Percentiles rank a stretch among this genome's conserved stretches.
Evolutionary conservation across 2,113 vertebrate species (phyloP).

Genomic region (Morone chrysops): DNA sequence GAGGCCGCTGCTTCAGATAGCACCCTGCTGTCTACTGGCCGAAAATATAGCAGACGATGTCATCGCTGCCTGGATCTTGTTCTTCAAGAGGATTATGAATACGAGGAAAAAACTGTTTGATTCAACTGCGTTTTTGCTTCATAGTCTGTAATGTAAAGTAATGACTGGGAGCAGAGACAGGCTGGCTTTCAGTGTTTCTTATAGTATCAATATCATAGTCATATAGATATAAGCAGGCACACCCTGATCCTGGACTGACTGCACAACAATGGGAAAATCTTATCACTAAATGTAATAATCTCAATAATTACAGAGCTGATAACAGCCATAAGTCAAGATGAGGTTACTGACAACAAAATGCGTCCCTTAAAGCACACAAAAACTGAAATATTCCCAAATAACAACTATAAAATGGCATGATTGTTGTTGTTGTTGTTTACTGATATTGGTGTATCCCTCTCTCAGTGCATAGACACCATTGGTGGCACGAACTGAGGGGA

Average conservation of each 20-base stretch:
- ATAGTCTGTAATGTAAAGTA: neutral
- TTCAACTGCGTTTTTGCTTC: neutral
- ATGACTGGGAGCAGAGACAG: neutral
- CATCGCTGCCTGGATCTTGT: slow-evolving; percentile 15
- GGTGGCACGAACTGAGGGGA: neutral
- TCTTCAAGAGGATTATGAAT: slow-evolving; percentile 12
- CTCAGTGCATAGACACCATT: too few species aligned
- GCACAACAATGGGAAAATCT: neutral
- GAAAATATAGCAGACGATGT: slow-evolving; percentile 42
- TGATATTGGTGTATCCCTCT: too few species aligned
- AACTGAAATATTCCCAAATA: neutral
- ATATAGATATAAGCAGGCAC: too few species aligned
- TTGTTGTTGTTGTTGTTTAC: neutral
- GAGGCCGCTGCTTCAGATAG: slow-evolving; percentile 55
- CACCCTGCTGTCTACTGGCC: slow-evolving; percentile 43
- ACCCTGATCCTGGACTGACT: neutral
- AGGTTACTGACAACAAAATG: too few species aligned
- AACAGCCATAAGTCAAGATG: too few species aligned
- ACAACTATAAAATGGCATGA: neutral
- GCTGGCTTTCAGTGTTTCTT: neutral
- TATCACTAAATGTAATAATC: too few species aligned
- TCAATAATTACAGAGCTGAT: too few species aligned
- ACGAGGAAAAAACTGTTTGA: neutral
- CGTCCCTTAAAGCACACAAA: neutral
- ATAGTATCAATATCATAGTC: too few species aligned